Base-by-base conservation (phyloP, 23 tunicate species). In the Phallusia fumigata region DNA sequence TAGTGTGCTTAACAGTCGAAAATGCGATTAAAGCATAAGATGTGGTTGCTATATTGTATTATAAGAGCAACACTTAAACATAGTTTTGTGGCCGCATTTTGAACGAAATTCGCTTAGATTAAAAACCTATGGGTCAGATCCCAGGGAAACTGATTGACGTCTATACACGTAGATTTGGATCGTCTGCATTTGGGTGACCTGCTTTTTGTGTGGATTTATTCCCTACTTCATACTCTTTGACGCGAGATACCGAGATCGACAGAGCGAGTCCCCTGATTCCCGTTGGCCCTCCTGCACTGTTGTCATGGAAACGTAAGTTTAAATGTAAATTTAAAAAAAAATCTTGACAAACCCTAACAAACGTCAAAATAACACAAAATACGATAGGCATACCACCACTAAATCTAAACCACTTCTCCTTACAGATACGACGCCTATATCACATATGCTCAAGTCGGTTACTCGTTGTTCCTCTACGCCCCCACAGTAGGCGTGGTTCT, bases 251-350 rank as follows among this genome's bases (percentile, higher is more conserved):
- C 77, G 85, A 30, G 88, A 89, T 35, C 76, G 94, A 24, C 64
- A 47, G 28, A 80, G 88, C 32, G 79, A 80, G 13, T 64, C 78
- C 0, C 94, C 88, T 3, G 88, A 89, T 52, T 88, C 94, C 0
- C 80, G 88, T 58, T 89, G 94, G 94, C 94, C 94, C 0, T 73
- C 94, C n/a, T 89, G 94, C 64, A 88, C 92, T 28, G 52, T 83
- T 32, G 72, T 65, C 26, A 78, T 78, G 77, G 87, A 83, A 53
- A 83, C 81, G 92, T 88, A 33, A 47, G 83, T 83, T 40, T 3
- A 40, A 40, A 10, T 40, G 10, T 40, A 40, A n/a, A n/a, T n/a
- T 40, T 40, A 10, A 40, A 40, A 40, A 3, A 40, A 10, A 3
- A 40, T 40, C 47, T 40, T 40, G 47, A 40, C 47, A 40, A n/a